These are phyloP conservation scores for Donacobius atricapilla DNA, from an alignment of 2,113 vertebrate genomes.

Conservation along the genomic window DNA sequence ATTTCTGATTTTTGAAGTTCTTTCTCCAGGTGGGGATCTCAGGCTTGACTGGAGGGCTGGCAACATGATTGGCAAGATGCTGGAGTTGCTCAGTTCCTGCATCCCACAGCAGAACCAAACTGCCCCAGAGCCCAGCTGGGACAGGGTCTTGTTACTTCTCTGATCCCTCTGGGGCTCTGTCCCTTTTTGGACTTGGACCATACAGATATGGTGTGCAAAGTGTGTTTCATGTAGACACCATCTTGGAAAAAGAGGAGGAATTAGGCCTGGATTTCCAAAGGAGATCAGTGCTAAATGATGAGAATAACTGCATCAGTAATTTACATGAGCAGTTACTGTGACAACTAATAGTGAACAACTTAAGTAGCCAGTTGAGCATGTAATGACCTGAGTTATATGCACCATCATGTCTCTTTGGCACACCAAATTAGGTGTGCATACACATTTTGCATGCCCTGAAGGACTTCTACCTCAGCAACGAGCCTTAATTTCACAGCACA, in stretches of 20 bases:
- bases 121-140: neutral
- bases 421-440: constrained; percentile 49
- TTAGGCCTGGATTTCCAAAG: constrained; percentile 20
- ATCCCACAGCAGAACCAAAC: neutral
- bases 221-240: neutral
- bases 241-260: neutral
- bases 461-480: neutral
- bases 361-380: constrained; percentile 41
- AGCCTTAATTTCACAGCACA: constrained; percentile 28
- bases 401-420: constrained; percentile 26
- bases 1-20: constrained; percentile 62
- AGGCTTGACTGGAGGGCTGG: constrained; percentile 34
- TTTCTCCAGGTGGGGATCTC: constrained; percentile 61
- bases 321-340: constrained; percentile 60
- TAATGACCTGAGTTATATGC: constrained; percentile 46
- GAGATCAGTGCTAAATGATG: constrained; percentile 11
- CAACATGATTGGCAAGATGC: constrained; percentile 23
- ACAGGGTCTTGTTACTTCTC: neutral
- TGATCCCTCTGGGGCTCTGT: neutral
- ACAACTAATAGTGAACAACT: constrained; percentile 45
- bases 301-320: constrained; percentile 44
- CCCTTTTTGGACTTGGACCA: neutral
- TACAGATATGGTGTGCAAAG: neutral
- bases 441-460: constrained; percentile 42
- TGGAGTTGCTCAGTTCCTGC: neutral